Evolutionary conservation across 2,888 invertebrate genomes (phyloP), one percentile per base, ranked within the genome.

Genomic region (Maniola hyperantus): DNA sequence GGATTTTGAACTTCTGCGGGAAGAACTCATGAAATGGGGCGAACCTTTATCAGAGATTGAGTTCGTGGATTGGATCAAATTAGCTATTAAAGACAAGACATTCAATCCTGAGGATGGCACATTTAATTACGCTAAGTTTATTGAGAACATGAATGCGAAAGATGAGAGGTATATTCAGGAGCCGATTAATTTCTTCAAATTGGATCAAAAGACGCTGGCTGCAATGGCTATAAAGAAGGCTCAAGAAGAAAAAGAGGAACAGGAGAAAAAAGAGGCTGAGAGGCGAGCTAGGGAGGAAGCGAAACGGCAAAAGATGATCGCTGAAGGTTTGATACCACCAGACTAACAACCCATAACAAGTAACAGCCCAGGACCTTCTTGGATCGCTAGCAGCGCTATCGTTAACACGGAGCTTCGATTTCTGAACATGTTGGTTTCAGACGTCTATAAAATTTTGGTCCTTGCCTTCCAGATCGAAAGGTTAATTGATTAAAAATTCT

Each of bases 121-220:
- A 2, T 81, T 92, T 39, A 74, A 77, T 26, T 89, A 90, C 58
- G 77, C 77, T 0, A 89, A 88, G 73, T 92, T 91, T 74, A 80
- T 92, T 15, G 92, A 92, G 59, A 85, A 84, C 61, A 89, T 92
- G 89, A 92, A 91, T 63, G 76, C 72, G 13, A 90, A 84, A 60
- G 92, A 92, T 70, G 72, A 65, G 20, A 85, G 79, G 67, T 89
- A 82, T 73, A 74, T 83, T 11, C 79, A 82, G 53, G 92, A 92
- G 70, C 92, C 92, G 0, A 79, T 91, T 6, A 92, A 92, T 76
- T 92, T 76, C 82, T 92, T 87, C 66, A 92, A 91, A 72, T 71
- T 92, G 20, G 92, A 92, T 65, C 92, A 92, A 75, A 91, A 89
- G 71, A 88, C 88, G 10, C 76, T 91, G 65, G 89, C 89, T 62